Evolutionary conservation across 2,888 invertebrate species (phyloP).

Genomic region (Paralinhomoeus sp.): DNA sequence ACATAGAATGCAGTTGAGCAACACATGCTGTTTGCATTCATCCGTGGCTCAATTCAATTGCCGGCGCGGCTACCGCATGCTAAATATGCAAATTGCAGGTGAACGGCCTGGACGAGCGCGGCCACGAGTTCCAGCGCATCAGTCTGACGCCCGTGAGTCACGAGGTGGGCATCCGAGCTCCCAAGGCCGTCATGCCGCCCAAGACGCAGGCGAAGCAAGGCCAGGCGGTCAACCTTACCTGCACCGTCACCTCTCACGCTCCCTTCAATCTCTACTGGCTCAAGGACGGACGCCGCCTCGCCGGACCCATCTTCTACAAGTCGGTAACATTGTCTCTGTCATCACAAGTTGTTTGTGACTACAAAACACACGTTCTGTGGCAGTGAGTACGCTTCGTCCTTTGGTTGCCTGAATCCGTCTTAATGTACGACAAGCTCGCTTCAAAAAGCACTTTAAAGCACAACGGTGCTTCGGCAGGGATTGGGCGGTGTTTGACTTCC

Average conservation of each 20-base stretch:
- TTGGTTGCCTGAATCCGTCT: too few relatives aligned
- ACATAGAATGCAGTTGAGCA: too few relatives aligned
- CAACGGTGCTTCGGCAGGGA: too few relatives aligned
- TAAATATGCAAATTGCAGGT: slow-evolving; percentile 30
- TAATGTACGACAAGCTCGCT: too few relatives aligned
- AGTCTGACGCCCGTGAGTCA: slow-evolving; percentile 44
- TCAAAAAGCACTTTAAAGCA: too few relatives aligned
- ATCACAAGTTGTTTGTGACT: too few relatives aligned
- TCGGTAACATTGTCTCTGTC: slow-evolving; percentile 9
- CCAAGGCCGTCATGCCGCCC: slow-evolving; percentile 17
- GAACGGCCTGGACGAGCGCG: slow-evolving; percentile 39
- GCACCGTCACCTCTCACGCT: slow-evolving; percentile 40
- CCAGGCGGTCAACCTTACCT: slow-evolving; percentile 35
- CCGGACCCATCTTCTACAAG: slow-evolving; percentile 28
- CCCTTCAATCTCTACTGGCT: slow-evolving; percentile 40
- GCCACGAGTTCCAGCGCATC: slow-evolving; percentile 39
- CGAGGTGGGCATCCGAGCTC: slow-evolving; percentile 33
- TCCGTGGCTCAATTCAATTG: too few relatives aligned
- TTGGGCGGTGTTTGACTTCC: too few relatives aligned
- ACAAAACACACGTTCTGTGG: too few relatives aligned
- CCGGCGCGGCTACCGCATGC: background rate
- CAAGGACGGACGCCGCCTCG: slow-evolving; percentile 23
- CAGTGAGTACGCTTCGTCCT: too few relatives aligned
- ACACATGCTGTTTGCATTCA: too few relatives aligned
- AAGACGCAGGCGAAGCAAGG: slow-evolving; percentile 8